Evolutionary conservation across 2,797 vertebrate species (phyloP).

Genomic region (Phoeniculus purpureus): DNA sequence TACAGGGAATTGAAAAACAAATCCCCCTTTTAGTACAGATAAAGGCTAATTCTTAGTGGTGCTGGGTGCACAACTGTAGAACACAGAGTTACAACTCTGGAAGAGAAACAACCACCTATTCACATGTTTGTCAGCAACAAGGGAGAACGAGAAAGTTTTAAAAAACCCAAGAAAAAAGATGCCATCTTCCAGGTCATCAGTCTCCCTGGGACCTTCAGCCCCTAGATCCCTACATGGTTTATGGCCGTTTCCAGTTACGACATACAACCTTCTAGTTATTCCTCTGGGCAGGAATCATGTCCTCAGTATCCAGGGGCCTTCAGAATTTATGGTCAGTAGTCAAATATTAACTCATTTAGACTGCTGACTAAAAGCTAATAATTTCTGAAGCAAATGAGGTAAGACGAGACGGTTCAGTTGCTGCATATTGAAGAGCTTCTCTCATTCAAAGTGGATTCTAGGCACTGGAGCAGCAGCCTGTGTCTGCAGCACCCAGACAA

Average conservation of each 20-base stretch:
- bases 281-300: not conserved
- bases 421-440: slow-evolving; percentile 15
- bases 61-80: not conserved
- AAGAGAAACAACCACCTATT: not conserved
- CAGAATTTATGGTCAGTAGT: slow-evolving; percentile 34
- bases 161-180: not conserved
- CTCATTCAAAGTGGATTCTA: not conserved
- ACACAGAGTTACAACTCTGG: not conserved
- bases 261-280: not conserved
- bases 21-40: not conserved
- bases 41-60: not conserved
- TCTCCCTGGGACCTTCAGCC: not conserved
- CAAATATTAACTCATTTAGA: slow-evolving; percentile 50
- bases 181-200: not conserved
- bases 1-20: not conserved
- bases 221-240: not conserved
- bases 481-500: slow-evolving; percentile 5
- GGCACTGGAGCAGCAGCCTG: not conserved
- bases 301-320: not conserved
- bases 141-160: not conserved
- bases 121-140: not conserved
- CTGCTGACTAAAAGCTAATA: slow-evolving; percentile 46
- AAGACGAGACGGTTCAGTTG: not conserved
- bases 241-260: not conserved
- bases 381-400: slow-evolving; percentile 48